Conservation (phyloP, 1,140 invertebrate species). For the Tetranychus cinnabarinus region DNA sequence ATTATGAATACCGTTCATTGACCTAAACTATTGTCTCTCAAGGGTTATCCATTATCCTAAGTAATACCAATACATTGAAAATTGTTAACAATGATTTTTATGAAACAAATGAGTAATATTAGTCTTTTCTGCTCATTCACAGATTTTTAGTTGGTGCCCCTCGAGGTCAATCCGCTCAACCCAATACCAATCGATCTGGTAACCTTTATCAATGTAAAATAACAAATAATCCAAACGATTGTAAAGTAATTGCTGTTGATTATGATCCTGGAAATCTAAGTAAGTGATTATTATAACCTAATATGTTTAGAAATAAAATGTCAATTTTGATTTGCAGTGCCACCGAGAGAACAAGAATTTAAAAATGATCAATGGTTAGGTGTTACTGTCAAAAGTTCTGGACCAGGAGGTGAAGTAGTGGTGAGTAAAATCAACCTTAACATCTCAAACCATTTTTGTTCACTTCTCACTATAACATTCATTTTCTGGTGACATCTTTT, state of each 20-base stretch:
- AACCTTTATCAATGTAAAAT: slow-evolving; percentile 65
- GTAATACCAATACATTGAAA: too few relatives aligned
- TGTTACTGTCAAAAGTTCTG: slow-evolving; percentile 65
- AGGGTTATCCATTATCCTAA: too few relatives aligned
- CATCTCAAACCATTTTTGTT: neutral
- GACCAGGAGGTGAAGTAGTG: slow-evolving; percentile 52
- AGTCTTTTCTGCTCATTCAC: slow-evolving; percentile 17
- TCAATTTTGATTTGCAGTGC: neutral
- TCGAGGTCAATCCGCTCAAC: slow-evolving; percentile 37
- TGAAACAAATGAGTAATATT: neutral
- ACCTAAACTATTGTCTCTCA: too few relatives aligned
- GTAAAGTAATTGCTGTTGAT: slow-evolving; percentile 59
- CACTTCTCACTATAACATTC: neutral
- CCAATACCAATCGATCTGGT: slow-evolving; percentile 54
- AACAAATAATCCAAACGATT: slow-evolving; percentile 37
- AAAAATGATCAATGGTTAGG: slow-evolving; percentile 83
- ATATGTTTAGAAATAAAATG: neutral
- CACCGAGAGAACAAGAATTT: slow-evolving; percentile 35
- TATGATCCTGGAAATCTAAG: slow-evolving; percentile 33
- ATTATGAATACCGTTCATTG: too few relatives aligned
- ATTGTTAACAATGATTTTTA: neutral
- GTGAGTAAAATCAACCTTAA: slow-evolving; percentile 18
- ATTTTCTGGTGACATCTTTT: neutral
- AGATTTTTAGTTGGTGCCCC: slow-evolving; percentile 83
- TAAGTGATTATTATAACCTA: slow-evolving; percentile 19